Percentiles rank a stretch among this genome's conserved stretches.
phyloP scores from a whole-genome alignment of 2,797 vertebrate species.

The Gouania willdenowi region DNA sequence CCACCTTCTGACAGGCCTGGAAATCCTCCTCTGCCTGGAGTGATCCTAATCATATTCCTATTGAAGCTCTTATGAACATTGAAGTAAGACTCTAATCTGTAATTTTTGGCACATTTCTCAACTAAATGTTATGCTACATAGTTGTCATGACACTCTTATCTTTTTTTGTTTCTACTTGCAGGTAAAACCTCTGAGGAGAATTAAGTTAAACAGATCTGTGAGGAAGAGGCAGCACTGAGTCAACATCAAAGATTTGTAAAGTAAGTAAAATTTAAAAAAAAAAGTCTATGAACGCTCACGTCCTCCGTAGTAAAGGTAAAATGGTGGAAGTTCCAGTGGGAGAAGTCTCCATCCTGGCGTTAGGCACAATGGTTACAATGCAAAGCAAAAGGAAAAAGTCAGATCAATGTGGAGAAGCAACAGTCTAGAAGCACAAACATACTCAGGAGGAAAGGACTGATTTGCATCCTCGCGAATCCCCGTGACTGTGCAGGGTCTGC shows the following conservation, averaged over 20 bases:
- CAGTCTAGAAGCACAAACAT: no score
- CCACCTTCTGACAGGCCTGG: conserved; percentile 43
- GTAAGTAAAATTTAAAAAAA: no score
- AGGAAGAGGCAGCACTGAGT: conserved; percentile 84
- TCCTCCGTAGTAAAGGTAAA: no score
- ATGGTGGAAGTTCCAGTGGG: no score
- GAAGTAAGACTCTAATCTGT: conserved; percentile 40
- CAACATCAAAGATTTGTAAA: conserved; percentile 32
- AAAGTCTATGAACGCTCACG: no score
- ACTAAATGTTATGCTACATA: no score
- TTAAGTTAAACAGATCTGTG: conserved; percentile 94
- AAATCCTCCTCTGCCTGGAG: conserved; percentile 38
- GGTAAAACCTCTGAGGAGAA: conserved; percentile 81
- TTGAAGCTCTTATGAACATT: conserved; percentile 79
- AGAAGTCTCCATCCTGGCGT: no score
- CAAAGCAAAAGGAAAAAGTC: conserved; percentile 64
- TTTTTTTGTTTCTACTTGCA: conserved; percentile 12
- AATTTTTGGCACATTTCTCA: background rate
- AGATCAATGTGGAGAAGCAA: conserved; percentile 41
- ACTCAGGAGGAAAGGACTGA: no score
- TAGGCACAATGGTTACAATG: no score
- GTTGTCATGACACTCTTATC: no score
- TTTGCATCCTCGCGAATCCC: no score
- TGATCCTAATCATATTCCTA: conserved; percentile 76
- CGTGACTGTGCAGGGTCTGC: no score